Conservation (phyloP, 2,113 vertebrate genomes). For the Pelusios castaneus region DNA sequence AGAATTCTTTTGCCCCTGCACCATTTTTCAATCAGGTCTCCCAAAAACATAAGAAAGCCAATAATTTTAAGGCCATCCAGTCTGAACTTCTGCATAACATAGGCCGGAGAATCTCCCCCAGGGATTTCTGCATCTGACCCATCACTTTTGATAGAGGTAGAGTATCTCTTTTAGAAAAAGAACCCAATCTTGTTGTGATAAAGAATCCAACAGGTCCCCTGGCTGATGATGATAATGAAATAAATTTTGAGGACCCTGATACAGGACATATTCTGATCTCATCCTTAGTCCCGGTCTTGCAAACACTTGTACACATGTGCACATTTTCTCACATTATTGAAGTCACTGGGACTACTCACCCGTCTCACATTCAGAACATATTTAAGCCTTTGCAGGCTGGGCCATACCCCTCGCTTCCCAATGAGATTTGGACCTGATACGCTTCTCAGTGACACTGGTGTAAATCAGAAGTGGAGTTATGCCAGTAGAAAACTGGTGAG, state of each 20-base stretch:
- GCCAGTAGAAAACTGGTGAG: background rate
- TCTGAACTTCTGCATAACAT: background rate
- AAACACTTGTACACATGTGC: background rate
- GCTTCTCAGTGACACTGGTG: background rate
- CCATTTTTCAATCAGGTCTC: background rate
- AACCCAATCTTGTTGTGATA: background rate
- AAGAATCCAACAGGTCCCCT: background rate
- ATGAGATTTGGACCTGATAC: background rate
- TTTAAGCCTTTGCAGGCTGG: background rate
- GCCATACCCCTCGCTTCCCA: background rate
- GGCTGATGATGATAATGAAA: background rate
- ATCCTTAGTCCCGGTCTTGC: background rate
- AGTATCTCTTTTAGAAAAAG: background rate
- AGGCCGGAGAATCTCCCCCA: background rate
- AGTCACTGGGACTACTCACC: background rate
- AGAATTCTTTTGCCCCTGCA: background rate
- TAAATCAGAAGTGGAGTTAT: background rate
- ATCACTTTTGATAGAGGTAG: background rate
- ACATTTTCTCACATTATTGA: background rate
- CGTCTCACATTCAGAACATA: background rate
- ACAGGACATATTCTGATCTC: background rate
- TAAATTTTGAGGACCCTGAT: background rate
- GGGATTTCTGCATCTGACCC: background rate
- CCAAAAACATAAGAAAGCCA: background rate
- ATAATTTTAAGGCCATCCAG: background rate